Base-by-base conservation (phyloP, 2,113 vertebrate genomes). In the Peromyscus polionotus region DNA sequence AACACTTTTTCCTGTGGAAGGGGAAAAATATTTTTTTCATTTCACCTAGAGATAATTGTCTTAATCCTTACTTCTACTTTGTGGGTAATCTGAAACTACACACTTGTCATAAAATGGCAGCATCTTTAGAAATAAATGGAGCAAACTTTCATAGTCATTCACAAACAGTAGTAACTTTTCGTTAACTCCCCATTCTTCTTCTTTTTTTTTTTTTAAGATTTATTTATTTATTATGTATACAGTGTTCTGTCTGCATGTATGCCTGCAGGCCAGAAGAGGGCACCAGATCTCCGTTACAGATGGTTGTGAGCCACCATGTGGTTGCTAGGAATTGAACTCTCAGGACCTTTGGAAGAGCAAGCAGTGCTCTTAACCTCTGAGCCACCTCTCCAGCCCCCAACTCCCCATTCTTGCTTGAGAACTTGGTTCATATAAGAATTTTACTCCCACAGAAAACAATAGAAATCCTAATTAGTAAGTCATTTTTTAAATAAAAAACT, bases 1-100 rank as follows among this genome's bases (percentile, higher is more conserved):
- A 96, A 87, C 26, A 94, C 65, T n/a, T 28, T 95, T 94, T 92
- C 54, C 79, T 85, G 20, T 90, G 39, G 91, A 96, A 94, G 19
- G 85, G 20, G 48, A 76, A 93, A 93, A 93, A 51, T 28, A 39
- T n/a, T 93, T 93, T 88, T 79, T 88, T 79, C 61, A 95, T 80
- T 94, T 92, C 10, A n/a, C 22, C 76, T 77, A 39, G 36, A 26
- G 39, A 63, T 94, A 92, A 81, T 67, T 94, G 33, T 80, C 67
- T 85, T 87, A 84, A 93, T 75, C 26, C 10, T 26, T 31, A 77
- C 7, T 76, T 73, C 42, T 75, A 96, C 28, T 88, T 73, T 93
- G 12, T 31, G 33, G 68, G 65, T 31, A 72, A 95, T 63, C 61
- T 89, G 79, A 95, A 97, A 94, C 96, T 63, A 94, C 17, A 88